These are phyloP conservation scores for Tachuris rubrigastra DNA, from an alignment of 2,113 vertebrate genomes.

Conservation along the genomic window DNA sequence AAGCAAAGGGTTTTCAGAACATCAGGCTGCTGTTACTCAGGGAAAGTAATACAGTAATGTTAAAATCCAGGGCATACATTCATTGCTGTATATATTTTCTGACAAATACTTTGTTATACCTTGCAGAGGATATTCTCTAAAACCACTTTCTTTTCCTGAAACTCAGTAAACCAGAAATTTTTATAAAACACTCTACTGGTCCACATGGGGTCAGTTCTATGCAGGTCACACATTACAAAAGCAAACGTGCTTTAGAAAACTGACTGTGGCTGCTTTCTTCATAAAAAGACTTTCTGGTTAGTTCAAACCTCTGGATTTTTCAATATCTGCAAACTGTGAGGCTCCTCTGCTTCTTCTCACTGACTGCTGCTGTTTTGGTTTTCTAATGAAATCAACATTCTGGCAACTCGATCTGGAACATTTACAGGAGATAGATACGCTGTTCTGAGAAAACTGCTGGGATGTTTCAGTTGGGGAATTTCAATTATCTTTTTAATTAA, in stretches of 20 bases:
- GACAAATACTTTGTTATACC: background rate
- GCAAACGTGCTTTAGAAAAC: background rate
- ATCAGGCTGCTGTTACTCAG: background rate
- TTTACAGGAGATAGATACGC: background rate
- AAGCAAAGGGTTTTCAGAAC: background rate
- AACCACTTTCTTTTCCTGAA: background rate
- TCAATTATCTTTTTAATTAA: slow-evolving; percentile 22
- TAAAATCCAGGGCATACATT: background rate
- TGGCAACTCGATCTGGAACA: background rate
- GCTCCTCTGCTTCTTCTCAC: background rate
- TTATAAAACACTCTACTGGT: background rate
- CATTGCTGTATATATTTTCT: background rate
- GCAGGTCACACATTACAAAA: background rate
- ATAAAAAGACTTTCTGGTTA: background rate
- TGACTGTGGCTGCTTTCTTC: background rate
- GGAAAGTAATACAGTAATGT: background rate
- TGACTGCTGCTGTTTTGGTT: slow-evolving; percentile 5
- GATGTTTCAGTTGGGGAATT: slow-evolving; percentile 35
- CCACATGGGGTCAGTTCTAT: background rate
- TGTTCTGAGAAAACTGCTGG: slow-evolving; percentile 24
- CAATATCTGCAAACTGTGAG: background rate
- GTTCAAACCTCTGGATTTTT: background rate
- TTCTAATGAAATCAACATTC: slow-evolving; percentile 54
- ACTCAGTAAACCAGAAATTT: background rate
- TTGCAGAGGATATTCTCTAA: background rate